phyloP scores from a whole-genome alignment of 2,797 vertebrate species.

The Podarcis lilfordi region DNA sequence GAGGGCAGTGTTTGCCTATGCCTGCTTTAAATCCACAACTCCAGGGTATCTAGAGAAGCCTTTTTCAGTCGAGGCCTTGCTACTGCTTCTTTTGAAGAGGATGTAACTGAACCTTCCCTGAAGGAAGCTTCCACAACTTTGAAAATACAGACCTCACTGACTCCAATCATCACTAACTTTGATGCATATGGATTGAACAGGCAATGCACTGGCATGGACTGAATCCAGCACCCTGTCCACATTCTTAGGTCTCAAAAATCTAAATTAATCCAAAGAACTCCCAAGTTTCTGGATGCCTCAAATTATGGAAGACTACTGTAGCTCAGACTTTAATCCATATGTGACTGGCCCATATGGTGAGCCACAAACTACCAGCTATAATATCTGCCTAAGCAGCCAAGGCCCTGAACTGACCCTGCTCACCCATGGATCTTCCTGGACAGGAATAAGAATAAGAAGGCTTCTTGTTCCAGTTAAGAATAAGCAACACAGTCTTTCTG shows the following conservation, averaged over 20 bases:
- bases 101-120: neutral
- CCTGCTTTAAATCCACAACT: too few relatives aligned
- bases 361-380: too few relatives aligned
- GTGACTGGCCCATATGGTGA: neutral
- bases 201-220: neutral
- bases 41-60: neutral
- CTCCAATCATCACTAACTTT: neutral
- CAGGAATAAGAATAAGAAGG: neutral
- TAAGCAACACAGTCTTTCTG: neutral
- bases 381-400: neutral
- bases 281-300: neutral
- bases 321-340: neutral
- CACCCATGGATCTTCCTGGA: neutral
- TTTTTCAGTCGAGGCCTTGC: neutral
- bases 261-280: neutral
- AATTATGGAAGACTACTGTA: neutral
- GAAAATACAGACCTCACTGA: neutral
- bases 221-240: neutral
- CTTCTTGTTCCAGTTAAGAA: neutral
- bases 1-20: too few relatives aligned
- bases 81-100: neutral
- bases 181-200: neutral
- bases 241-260: too few relatives aligned
- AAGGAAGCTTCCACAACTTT: neutral
- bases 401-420: neutral